Base-by-base conservation (phyloP, 2,113 vertebrate species). In the Mesembrinibis cayennensis region DNA sequence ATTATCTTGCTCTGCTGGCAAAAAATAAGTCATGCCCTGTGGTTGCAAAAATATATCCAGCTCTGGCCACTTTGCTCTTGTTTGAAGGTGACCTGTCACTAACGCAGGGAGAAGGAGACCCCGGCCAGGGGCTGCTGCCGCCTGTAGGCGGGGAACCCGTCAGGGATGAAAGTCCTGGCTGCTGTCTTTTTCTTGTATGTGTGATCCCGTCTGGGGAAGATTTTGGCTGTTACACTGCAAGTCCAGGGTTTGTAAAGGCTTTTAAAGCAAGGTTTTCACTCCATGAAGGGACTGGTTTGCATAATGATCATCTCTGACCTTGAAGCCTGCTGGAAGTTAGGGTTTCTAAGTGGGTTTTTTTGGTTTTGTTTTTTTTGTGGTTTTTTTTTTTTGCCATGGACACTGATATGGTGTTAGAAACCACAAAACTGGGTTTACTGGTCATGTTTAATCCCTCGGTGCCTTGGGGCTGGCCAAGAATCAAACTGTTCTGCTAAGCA, bases 1-100 rank as follows among this genome's bases (percentile, higher is more conserved):
- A 97, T 97, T 95, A 95, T 97, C 97, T 95, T 63, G 89, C 79
- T 69, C 66, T 70, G 55, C 65, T 76, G 77, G 47, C 6, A 16
- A 19, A 30, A n/a, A 23, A 55, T 9, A 77, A 93, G 52, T 89
- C 29, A 29, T 40, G 61, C 40, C 40, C 49, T 82, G 29, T 34
- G 45, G 45, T 70, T 72, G 61, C 44, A 71, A 69, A 69, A 87
- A 61, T 71, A 22, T 7, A 30, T 6, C 25, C 38, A 44, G 27
- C 29, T 55, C 74, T 61, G 59, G 38, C 40, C 13, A 7, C n/a
- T 89, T 89, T 27, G 26, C 50, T 56, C 50, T 62, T 74, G 66
- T 49, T 90, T 90, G 86, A 77, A 50, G 29, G 26, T 58, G 42
- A 62, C 34, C 16, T 34, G n/a, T 36, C 7, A 8, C 47, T 66